phyloP scores from a whole-genome alignment of 2,797 vertebrate genomes.

The Australoheros facetus region DNA sequence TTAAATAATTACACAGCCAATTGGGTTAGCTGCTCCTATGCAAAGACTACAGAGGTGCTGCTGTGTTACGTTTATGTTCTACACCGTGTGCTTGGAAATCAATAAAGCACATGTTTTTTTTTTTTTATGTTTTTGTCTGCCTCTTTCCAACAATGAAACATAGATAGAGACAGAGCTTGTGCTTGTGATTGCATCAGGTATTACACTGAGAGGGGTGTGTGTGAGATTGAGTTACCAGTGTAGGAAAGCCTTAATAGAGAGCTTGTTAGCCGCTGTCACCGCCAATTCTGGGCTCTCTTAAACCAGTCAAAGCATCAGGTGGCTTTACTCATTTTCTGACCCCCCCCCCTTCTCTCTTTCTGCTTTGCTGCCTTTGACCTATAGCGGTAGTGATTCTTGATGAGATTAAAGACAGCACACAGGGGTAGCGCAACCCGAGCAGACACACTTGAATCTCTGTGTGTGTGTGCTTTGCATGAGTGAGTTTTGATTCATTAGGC shows the following conservation, averaged over 20 bases:
- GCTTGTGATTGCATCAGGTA: slow-evolving; percentile 32
- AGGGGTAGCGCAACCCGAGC: neutral
- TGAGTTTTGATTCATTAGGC: slow-evolving; percentile 71
- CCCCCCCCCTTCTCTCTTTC: neutral
- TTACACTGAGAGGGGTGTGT: neutral
- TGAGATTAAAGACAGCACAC: slow-evolving; percentile 55
- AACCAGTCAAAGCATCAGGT: slow-evolving; percentile 68
- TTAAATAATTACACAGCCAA: slow-evolving; percentile 83
- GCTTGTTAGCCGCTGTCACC: slow-evolving; percentile 62
- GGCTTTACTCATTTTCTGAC: slow-evolving; percentile 53
- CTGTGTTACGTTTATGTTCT: slow-evolving; percentile 1
- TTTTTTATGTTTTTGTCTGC: neutral
- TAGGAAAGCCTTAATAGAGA: slow-evolving; percentile 63
- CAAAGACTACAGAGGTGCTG: slow-evolving; percentile 59
- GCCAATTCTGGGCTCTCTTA: slow-evolving; percentile 56
- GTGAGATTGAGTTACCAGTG: slow-evolving; percentile 66
- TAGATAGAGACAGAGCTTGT: slow-evolving; percentile 21
- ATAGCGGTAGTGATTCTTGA: slow-evolving; percentile 21
- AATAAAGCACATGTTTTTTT: neutral
- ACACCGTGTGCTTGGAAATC: neutral
- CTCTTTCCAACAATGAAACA: slow-evolving; percentile 19
- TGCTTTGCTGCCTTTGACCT: slow-evolving; percentile 14
- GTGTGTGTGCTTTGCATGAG: slow-evolving; percentile 43
- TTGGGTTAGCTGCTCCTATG: slow-evolving; percentile 71
- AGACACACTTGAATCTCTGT: neutral